Base-by-base conservation (phyloP, 2,888 invertebrate genomes). In the Cryptops parisi region DNA sequence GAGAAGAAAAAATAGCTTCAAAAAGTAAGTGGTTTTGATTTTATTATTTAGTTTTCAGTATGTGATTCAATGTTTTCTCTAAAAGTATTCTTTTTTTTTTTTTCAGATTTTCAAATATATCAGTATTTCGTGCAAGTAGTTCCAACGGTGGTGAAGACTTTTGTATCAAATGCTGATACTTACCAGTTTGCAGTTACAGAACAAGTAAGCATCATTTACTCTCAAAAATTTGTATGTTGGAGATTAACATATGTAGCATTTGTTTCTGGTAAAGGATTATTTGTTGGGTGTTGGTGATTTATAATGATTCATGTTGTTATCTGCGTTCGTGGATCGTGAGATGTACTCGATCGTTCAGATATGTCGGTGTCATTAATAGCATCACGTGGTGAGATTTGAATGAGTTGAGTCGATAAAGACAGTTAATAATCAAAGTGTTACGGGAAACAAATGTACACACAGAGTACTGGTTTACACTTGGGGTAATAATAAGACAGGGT, bases 121-220 rank as follows among this genome's bases (percentile, higher is more conserved):
- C 90, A 94, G 65, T 97, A 97, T 72, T 96, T 93, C 64, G 76
- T 97, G 48, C 88, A 94, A 73, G 84, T 97, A 17, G 96, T 97
- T 0, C 93, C 96, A 0, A 97, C 97, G 0, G 85, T 87, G 65
- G 84, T 97, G n/a, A 62, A 67, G 24, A 69, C 69, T 3, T 62
- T 62, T 52, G 55, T 58, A 50, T 60, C 64, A 24, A 61, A 64
- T 33, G 62, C 68, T 48, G 64, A 68, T 56, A 69, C 93, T 1
- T 96, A 82, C 65, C 96, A 97, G 67, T 97, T 93, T 68, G 85
- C 94, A 12, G 91, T 91, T 0, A 91, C 93, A 62, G 89, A 91
- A 26, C 52, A 52, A 52, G 54, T 52, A 47, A 27, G 17, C 47
- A 48, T 44, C 15, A 33, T 33, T 33, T 33, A 33, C 33, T 15